Conservation (phyloP, 2,113 vertebrate genomes). For the Motacilla alba region DNA sequence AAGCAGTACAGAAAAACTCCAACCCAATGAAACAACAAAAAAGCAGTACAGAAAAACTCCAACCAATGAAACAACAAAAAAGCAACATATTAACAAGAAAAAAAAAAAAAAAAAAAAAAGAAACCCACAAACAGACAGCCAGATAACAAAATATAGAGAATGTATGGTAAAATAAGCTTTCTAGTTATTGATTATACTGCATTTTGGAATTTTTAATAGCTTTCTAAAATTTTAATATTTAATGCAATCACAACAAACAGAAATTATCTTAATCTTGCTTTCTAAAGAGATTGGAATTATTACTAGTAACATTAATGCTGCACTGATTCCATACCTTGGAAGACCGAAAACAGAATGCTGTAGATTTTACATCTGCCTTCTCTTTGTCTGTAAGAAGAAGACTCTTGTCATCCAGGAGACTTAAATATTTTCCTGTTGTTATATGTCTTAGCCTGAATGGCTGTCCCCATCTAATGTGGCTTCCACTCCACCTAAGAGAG, state of each 20-base stretch:
- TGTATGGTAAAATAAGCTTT: background rate
- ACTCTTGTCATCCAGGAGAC: conserved; percentile 87
- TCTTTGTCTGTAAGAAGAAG: conserved; percentile 92
- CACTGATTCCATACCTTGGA: conserved; percentile 83
- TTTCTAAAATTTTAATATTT: background rate
- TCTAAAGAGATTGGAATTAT: background rate
- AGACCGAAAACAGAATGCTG: conserved; percentile 92
- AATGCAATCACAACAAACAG: background rate
- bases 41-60: background rate
- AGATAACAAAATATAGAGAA: background rate
- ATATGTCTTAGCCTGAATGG: conserved; percentile 92
- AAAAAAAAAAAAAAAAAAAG: too few species aligned
- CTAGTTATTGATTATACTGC: background rate
- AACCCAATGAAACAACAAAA: background rate
- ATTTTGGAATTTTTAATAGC: background rate
- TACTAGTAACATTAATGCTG: background rate
- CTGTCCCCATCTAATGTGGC: conserved; percentile 95
- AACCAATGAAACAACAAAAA: background rate
- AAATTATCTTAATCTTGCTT: background rate
- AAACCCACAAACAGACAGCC: background rate
- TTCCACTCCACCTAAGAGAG: conserved; percentile 90
- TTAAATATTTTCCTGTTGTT: conserved; percentile 95
- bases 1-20: background rate
- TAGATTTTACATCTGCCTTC: conserved; percentile 90
- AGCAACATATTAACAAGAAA: background rate